Percentiles rank a stretch among this genome's conserved stretches.
Evolutionary conservation across 1,140 invertebrate species (phyloP).

Genomic region (Conus betulinus): DNA sequence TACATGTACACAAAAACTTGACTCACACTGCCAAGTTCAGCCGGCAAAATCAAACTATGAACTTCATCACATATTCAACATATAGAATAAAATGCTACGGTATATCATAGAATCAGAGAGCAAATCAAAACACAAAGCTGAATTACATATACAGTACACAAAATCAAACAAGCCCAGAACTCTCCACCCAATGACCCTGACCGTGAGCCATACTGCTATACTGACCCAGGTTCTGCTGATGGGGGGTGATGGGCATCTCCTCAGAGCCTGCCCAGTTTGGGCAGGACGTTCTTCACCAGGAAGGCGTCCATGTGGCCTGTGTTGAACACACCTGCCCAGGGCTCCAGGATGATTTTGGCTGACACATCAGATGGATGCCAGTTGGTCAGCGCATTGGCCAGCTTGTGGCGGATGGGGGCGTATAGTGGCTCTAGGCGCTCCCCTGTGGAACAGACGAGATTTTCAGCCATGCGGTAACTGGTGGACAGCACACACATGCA

Average conservation of each 20-base stretch:
- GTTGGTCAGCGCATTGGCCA: conserved; percentile 88
- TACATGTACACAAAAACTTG: no score
- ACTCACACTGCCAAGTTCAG: no score
- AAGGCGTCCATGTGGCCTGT: conserved; percentile 89
- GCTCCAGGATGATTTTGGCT: conserved; percentile 92
- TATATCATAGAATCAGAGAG: not conserved
- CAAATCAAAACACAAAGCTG: not conserved
- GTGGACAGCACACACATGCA: no score
- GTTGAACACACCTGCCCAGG: conserved; percentile 93
- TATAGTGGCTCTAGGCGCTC: conserved; percentile 88
- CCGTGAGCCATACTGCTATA: not conserved
- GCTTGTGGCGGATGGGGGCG: conserved; percentile 89
- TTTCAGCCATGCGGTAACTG: no score
- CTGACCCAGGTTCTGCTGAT: conserved; percentile 85
- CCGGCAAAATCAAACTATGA: no score
- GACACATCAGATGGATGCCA: conserved; percentile 94
- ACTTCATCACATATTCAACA: no score
- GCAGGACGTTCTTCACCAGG: conserved; percentile 91
- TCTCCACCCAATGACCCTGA: no score
- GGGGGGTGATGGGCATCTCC: conserved; percentile 90
- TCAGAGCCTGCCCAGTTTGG: conserved; percentile 81
- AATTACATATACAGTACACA: no score
- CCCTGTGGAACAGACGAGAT: conserved; percentile 61
- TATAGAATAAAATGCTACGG: not conserved
- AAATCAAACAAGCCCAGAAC: no score